A percentile compares a stretch with the other conserved stretches of the same genome.
These are phyloP conservation scores for Periplaneta americana DNA, from an alignment of 1,140 invertebrate species.

Conservation along the genomic window DNA sequence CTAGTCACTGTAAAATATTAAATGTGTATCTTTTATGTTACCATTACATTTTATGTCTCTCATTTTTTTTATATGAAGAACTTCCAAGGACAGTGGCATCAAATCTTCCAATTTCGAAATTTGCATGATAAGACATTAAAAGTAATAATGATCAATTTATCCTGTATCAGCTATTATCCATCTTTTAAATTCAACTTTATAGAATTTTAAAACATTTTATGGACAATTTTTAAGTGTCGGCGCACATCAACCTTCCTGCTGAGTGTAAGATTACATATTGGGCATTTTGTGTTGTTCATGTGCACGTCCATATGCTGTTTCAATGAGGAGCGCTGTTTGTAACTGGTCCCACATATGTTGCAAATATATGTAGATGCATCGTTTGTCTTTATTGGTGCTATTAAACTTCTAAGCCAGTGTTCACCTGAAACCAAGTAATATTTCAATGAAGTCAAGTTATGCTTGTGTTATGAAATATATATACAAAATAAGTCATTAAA, in stretches of 20 bases:
- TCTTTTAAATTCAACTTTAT: neutral
- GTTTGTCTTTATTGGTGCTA: neutral
- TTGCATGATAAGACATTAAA: too few species aligned
- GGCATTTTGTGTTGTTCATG: neutral
- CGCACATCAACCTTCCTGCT: neutral
- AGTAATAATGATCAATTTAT: too few species aligned
- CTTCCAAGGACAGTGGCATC: too few species aligned
- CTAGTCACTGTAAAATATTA: too few species aligned
- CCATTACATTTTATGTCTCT: too few species aligned
- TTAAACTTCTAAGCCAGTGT: neutral
- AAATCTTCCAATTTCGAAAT: too few species aligned
- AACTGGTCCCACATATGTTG: neutral
- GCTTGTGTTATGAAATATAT: too few species aligned
- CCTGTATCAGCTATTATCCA: too few species aligned
- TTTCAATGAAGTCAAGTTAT: too few species aligned
- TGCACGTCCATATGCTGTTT: slow-evolving; percentile 48
- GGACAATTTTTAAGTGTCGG: neutral
- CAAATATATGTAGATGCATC: neutral
- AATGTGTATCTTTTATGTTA: too few species aligned
- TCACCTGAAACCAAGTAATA: neutral
- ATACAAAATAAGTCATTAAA: too few species aligned
- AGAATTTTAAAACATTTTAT: neutral
- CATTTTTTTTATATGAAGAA: too few species aligned
- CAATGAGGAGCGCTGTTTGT: slow-evolving; percentile 31
- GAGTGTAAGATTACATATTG: neutral